phyloP scores from a whole-genome alignment of 2,113 vertebrate species.

The Burhinus oedicnemus region DNA sequence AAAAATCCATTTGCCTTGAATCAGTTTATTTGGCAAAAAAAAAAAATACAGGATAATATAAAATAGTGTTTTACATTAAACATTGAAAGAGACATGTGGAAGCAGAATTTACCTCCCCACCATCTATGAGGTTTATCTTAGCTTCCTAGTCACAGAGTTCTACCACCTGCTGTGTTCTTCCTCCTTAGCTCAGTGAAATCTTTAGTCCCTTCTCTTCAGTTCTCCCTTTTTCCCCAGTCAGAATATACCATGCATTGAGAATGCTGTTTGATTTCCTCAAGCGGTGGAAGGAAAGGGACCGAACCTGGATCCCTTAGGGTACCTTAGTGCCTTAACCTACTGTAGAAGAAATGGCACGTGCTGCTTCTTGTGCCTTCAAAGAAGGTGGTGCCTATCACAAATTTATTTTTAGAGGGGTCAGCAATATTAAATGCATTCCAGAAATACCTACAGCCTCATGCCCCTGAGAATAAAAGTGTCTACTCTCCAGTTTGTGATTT shows the following conservation, averaged over 20 bases:
- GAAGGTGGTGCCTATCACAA: background rate
- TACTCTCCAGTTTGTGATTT: background rate
- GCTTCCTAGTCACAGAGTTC: background rate
- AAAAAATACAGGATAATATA: background rate
- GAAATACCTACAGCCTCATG: background rate
- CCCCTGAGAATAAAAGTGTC: background rate
- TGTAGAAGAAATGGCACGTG: background rate
- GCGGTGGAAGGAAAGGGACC: background rate
- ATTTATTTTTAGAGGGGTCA: background rate
- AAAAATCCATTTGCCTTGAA: background rate
- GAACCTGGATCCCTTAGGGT: background rate
- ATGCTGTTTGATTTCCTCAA: rapidly evolving
- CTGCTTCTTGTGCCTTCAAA: background rate
- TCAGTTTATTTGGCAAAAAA: background rate
- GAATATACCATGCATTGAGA: background rate
- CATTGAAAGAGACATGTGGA: background rate
- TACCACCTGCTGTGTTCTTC: background rate
- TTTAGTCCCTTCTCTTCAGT: background rate
- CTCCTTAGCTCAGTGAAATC: background rate
- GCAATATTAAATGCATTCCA: background rate
- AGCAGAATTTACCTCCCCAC: background rate
- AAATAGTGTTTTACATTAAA: background rate
- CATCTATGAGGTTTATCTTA: background rate
- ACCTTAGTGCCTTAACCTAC: background rate
- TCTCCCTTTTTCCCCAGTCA: background rate